Evolutionary conservation across 1,140 invertebrate genomes (phyloP).

Genomic region (Semibalanus balanoides): DNA sequence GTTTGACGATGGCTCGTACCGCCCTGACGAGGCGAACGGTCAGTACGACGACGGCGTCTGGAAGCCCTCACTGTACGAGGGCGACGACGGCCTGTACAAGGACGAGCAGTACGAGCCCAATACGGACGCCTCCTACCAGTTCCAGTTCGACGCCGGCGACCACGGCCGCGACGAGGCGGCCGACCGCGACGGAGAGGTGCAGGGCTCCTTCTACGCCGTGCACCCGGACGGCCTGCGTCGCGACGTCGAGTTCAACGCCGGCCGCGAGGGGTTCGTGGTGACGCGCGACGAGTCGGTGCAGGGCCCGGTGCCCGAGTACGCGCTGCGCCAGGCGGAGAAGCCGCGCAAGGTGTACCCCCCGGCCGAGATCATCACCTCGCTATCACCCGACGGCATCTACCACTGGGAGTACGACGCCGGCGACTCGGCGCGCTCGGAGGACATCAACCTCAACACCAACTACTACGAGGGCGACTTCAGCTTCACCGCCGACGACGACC

Average conservation of each 20-base stretch:
- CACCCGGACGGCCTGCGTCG: conserved; percentile 23
- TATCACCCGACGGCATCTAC: conserved; percentile 16
- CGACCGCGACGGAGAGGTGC: conserved; percentile 24
- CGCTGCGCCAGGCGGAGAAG: not conserved
- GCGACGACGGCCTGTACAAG: not conserved
- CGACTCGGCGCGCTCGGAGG: conserved; percentile 17
- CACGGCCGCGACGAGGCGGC: conserved; percentile 19
- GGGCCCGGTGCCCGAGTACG: conserved; percentile 8
- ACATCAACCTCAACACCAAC: conserved; percentile 16
- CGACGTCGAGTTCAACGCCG: conserved; percentile 25
- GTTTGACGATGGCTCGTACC: not conserved
- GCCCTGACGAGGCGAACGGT: not conserved
- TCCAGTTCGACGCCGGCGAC: conserved; percentile 21
- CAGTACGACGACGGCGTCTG: not conserved
- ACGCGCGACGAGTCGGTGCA: not conserved
- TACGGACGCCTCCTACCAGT: conserved; percentile 21
- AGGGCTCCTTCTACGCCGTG: conserved; percentile 27
- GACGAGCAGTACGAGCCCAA: conserved; percentile 8
- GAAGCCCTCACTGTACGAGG: not conserved
- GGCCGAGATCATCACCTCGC: conserved; percentile 16
- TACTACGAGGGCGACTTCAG: conserved; percentile 16
- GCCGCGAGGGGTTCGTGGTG: conserved; percentile 21
- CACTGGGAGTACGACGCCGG: conserved; percentile 18
- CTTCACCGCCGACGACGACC: conserved; percentile 19
- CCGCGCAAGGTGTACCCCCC: conserved; percentile 1